Evolutionary conservation across 2,113 vertebrate species (phyloP), one percentile per base, ranked within the genome.

Genomic region (Crypturellus undulatus): DNA sequence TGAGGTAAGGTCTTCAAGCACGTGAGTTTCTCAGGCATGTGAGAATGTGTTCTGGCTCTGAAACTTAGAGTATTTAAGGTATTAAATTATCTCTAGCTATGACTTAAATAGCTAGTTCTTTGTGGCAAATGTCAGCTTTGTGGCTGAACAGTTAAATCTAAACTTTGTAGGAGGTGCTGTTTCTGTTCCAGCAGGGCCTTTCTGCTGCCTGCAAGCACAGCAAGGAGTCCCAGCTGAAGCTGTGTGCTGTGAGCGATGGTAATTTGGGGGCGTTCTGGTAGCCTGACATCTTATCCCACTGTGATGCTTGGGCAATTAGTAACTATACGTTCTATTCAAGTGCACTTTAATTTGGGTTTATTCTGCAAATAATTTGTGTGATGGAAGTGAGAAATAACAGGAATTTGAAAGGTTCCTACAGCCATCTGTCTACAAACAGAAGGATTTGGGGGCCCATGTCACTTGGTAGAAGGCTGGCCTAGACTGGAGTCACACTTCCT

Each of bases 1-100:
- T 92, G 99, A 99, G 99, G 99, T 99, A 98, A 98, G 97, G 4
- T 77, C 51, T 43, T 4, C 43, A 79, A 51, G 25, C 30, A 28
- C 54, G 8, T 6, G 36, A 58, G 82, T 8, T 15, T 42, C 42
- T 49, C 5, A 12, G 2, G 7, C 24, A 3, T 25, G 2, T 81
- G 38, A 56, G 51, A 59, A 45, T 28, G 21, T 22, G 72, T 72
- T 77, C 43, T 87, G 12, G 16, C 40, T 56, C 12, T 14, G 70
- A 70, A 85, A 26, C 12, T 67, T 62, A 8, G 16, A 20, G 36
- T 69, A 42, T 6, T 36, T 60, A 40, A 58, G 9, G 25, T 90
- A 60, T 18, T 77, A 22, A 40, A 32, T 56, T 52, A 22, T 80
- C 54, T 25, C 43, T 47, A 58, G 24, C 12, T 10, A 6, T 63